Base-by-base conservation (phyloP, 2,888 invertebrate genomes). In the Microplitis deprimator region DNA sequence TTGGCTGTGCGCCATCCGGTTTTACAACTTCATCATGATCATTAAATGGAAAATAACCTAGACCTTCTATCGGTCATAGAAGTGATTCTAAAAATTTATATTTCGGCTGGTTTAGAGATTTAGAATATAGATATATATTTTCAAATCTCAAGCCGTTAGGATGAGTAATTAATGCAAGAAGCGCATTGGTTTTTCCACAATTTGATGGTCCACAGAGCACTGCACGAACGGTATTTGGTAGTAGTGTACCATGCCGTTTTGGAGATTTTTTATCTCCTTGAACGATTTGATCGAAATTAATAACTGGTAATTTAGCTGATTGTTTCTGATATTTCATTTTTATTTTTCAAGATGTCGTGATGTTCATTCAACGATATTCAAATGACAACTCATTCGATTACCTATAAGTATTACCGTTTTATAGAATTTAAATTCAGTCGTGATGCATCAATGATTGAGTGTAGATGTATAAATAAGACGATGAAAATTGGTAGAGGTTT, bases 31-130 rank as follows among this genome's bases (percentile, higher is more conserved):
- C 17, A 6, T 68, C 40, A 68, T 68, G 40, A 10, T 68, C 68
- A 39, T 39, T 71, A 39, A 79, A 80, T 81, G 64, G 80, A 50
- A 81, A 83, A 82, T 84, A 86, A 7, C 81, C 79, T 6, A 86
- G 76, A 20, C 80, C 82, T 16, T 79, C 76, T n/a, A 84, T 70
- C 7, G 65, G 40, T 6, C 80, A 38, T 8, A 87, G 68, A 10
- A 86, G 7, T 39, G 29, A 8, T 16, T 39, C 5, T 6, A 13
- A 10, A n/a, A 68, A 68, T 39, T n/a, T 5, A 79, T 86, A 86
- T 78, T 85, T 85, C 40, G 83, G 82, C 79, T 86, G 87, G 79
- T 82, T 80, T 38, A 86, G 68, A 84, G 85, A 89, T 88, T 83
- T 87, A 10, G 70, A 76, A 16, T 78, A 78, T 17, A 78, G 62